Base-by-base conservation (phyloP, 2,888 invertebrate species). In the Epiblema foenella region DNA sequence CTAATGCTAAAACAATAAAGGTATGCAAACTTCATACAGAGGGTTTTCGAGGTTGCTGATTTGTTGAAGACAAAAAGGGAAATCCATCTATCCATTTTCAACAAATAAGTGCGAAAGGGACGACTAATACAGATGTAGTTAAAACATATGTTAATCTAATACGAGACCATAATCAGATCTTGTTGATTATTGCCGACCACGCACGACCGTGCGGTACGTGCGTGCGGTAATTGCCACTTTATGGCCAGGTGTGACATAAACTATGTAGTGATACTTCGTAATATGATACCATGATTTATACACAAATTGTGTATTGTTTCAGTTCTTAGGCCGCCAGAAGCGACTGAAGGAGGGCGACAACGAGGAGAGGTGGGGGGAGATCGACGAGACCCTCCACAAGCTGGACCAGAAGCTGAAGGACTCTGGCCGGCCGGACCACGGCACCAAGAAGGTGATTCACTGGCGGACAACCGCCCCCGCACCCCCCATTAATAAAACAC, bases 391-490 rank as follows among this genome's bases (percentile, higher is more conserved):
- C 0, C 78, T 92, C 1, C 85, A 88, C 68, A 91, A 89, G 73
- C 74, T 90, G 0, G 90, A 91, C 69, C 89, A 88, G 76, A 91
- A 92, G 65, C 76, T 88, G 33, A 84, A 86, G 8, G 92, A 93
- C 76, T 88, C 91, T 0, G 92, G 92, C 0, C 82, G 92, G 20
- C 92, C 93, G 0, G 86, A 87, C 72, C 91, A 88, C 69, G 92
- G 92, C 69, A 91, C 92, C 33, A 90, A 88, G 67, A 98, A 94
- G 97, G 98, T 82, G n/a, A n/a, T n/a, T n/a, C n/a, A n/a, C n/a
- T n/a, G n/a, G n/a, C n/a, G n/a, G n/a, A n/a, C n/a, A n/a, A n/a
- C n/a, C n/a, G n/a, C n/a, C n/a, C n/a, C n/a, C n/a, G n/a, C n/a
- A n/a, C n/a, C n/a, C n/a, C n/a, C n/a, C n/a, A n/a, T n/a, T n/a